phyloP scores from a whole-genome alignment of 2,797 vertebrate species.

The Triplophysa bombifrons region DNA sequence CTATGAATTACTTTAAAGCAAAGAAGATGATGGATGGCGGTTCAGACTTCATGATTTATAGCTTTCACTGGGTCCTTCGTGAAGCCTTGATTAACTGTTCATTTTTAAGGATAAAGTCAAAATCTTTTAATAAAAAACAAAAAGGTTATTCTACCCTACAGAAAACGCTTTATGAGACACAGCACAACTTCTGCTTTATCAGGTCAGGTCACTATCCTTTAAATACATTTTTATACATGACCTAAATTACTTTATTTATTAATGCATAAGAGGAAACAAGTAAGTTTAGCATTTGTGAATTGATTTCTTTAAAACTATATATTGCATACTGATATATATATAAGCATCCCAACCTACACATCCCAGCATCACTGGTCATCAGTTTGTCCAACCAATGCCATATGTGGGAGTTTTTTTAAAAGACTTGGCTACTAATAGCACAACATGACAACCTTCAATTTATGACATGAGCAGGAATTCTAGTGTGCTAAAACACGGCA shows the following conservation, averaged over 20 bases:
- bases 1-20: background rate
- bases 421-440: no score
- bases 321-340: no score
- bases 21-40: background rate
- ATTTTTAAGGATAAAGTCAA: background rate
- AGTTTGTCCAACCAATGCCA: no score
- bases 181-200: background rate
- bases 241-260: no score
- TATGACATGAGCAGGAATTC: no score
- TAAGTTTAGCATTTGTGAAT: background rate
- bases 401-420: no score
- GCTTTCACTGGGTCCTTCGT: background rate
- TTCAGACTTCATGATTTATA: slow-evolving; percentile 1
- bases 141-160: background rate
- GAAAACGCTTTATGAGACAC: background rate
- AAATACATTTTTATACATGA: background rate
- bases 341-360: no score
- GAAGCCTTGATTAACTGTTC: background rate
- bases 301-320: background rate
- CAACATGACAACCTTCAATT: no score
- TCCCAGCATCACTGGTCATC: no score
- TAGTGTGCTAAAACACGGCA: no score
- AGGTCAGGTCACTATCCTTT: background rate
- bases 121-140: background rate
- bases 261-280: no score